Percentiles rank a stretch among this genome's conserved stretches.
phyloP scores from a whole-genome alignment of 2,797 vertebrate genomes.

The Mormyrops boulengeri region DNA sequence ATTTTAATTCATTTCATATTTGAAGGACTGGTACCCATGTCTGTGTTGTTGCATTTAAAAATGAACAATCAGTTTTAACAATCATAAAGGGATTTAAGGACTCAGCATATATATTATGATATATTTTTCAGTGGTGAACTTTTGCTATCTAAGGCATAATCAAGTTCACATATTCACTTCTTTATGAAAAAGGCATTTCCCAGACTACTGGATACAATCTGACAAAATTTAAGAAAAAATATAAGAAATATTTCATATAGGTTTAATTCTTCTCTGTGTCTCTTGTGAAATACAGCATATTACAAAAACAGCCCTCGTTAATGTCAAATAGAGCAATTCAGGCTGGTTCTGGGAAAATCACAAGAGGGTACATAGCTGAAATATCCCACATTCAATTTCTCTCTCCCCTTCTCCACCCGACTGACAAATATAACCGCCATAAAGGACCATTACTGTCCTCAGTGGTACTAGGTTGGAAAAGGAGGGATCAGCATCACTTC shows the following conservation, averaged over 20 bases:
- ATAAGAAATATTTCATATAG: neutral
- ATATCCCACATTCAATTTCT: neutral
- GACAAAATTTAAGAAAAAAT: neutral
- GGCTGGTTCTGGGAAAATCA: neutral
- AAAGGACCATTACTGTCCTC: conserved; percentile 11
- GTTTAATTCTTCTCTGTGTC: neutral
- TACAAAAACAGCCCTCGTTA: neutral
- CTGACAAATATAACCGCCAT: conserved; percentile 7
- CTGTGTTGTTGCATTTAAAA: neutral
- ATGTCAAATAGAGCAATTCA: neutral
- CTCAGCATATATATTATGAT: neutral
- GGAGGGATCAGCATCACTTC: neutral
- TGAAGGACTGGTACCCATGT: neutral
- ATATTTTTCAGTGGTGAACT: neutral
- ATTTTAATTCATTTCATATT: conserved; percentile 16
- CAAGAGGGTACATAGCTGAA: neutral
- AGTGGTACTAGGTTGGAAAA: neutral
- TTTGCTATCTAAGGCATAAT: neutral
- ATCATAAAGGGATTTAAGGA: neutral
- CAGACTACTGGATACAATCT: neutral
- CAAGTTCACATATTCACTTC: neutral
- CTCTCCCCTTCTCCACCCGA: neutral
- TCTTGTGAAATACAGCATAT: neutral
- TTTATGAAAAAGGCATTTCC: neutral
- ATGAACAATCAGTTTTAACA: neutral